Conservation (phyloP, 2,113 vertebrate species). For the Meriones unguiculatus region DNA sequence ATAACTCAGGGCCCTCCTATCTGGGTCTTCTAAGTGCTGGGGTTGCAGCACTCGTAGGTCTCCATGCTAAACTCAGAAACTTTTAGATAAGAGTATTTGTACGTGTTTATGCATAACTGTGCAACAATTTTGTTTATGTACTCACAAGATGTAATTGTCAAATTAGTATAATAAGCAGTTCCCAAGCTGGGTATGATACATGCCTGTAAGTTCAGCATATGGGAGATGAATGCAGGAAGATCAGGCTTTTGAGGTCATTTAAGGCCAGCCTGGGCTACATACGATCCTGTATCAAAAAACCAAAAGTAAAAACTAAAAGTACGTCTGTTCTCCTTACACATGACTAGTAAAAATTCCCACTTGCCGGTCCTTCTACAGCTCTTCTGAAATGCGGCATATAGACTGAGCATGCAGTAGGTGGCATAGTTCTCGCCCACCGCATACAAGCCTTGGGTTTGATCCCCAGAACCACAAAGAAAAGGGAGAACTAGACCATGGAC, state of each 20-base stretch:
- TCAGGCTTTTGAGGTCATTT: neutral
- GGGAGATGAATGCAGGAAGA: neutral
- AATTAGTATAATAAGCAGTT: slow-evolving; percentile 26
- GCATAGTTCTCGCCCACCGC: neutral
- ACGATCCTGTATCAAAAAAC: neutral
- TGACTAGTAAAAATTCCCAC: neutral
- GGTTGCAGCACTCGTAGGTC: too few species aligned
- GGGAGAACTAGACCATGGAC: neutral
- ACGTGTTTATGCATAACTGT: neutral
- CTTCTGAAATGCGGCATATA: neutral
- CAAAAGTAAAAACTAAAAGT: neutral
- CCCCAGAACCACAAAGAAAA: neutral
- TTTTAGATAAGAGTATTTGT: neutral
- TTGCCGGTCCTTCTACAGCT: too few species aligned
- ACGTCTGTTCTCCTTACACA: neutral
- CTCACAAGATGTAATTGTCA: neutral
- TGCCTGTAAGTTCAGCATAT: neutral
- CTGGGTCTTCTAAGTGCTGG: neutral
- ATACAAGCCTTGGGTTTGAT: neutral
- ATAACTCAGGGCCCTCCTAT: neutral
- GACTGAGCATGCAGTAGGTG: neutral
- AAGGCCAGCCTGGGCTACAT: neutral
- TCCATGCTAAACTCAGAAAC: neutral
- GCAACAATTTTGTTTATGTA: neutral
- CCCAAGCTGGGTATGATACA: neutral